These are phyloP conservation scores for Leptinotarsa haldemani DNA, from an alignment of 2,888 invertebrate species.

Conservation along the genomic window DNA sequence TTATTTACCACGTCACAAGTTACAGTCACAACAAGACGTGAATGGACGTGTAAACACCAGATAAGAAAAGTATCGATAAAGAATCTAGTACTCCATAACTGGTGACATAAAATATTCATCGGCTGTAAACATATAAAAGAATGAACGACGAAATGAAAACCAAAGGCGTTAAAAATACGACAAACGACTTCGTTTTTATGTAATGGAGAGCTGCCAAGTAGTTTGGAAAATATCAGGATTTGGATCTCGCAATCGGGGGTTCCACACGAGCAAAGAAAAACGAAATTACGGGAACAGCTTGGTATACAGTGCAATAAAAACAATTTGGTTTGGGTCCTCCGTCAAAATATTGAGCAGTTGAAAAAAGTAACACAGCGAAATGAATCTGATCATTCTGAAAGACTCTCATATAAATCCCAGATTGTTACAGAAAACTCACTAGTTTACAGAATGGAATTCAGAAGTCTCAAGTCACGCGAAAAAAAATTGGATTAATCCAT, in stretches of 20 bases:
- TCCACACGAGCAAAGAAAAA: not conserved
- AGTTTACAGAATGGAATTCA: too few relatives aligned
- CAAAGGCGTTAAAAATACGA: not conserved
- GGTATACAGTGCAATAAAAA: too few relatives aligned
- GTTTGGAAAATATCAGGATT: not conserved
- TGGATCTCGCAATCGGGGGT: not conserved
- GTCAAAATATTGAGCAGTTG: too few relatives aligned
- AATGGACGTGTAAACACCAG: conserved; percentile 35
- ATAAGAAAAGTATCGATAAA: conserved; percentile 29
- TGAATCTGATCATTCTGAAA: too few relatives aligned
- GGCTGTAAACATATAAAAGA: conserved; percentile 12
- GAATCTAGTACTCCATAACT: conserved; percentile 8
- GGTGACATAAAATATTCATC: not conserved
- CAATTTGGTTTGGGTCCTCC: too few relatives aligned
- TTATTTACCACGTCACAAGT: conserved; percentile 3
- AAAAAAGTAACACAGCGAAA: too few relatives aligned
- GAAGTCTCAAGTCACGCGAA: too few relatives aligned
- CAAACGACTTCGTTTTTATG: not conserved
- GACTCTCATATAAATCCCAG: too few relatives aligned
- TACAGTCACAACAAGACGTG: conserved; percentile 28
- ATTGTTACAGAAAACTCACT: too few relatives aligned
- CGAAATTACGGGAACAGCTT: not conserved
- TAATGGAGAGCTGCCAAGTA: not conserved
- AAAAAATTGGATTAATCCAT: too few relatives aligned
- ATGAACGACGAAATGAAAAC: not conserved